These are phyloP conservation scores for Dendrolimus pini DNA, from an alignment of 2,888 invertebrate species.

Conservation along the genomic window DNA sequence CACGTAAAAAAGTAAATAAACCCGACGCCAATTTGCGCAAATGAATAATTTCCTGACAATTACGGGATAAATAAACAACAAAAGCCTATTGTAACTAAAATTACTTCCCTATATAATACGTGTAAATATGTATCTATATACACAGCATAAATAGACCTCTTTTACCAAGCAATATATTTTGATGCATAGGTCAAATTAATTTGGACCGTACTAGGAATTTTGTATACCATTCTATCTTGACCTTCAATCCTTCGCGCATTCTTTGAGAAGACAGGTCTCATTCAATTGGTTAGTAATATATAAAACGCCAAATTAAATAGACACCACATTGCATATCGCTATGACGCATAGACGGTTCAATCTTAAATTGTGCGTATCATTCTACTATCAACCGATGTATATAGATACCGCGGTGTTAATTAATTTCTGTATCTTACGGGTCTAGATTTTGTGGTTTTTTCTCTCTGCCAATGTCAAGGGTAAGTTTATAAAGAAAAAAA, in stretches of 20 bases:
- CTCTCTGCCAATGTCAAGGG: conserved; percentile 38
- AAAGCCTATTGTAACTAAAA: conserved; percentile 24
- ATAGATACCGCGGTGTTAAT: conserved; percentile 5
- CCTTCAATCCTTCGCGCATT: neutral
- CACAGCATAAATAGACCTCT: conserved; percentile 9
- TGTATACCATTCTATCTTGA: conserved; percentile 10
- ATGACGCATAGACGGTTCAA: conserved; percentile 1
- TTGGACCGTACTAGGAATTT: conserved; percentile 6
- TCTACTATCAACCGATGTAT: conserved; percentile 7
- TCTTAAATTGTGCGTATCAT: conserved; percentile 5
- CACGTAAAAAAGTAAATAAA: too few relatives aligned
- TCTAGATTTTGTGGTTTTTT: conserved; percentile 15
- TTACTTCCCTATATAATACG: conserved; percentile 32
- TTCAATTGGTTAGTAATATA: conserved; percentile 2
- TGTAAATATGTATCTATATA: conserved; percentile 20
- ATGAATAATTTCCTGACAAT: conserved; percentile 21
- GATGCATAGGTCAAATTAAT: conserved; percentile 9
- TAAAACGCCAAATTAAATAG: neutral
- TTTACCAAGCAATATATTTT: conserved; percentile 5
- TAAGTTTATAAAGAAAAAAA: conserved; percentile 25
- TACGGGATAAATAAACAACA: conserved; percentile 13
- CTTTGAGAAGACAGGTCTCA: neutral
- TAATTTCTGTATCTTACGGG: conserved; percentile 4
- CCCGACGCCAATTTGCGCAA: conserved; percentile 2
- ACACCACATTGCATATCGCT: neutral